Percentiles rank a stretch among this genome's conserved stretches.
Evolutionary conservation across 2,888 invertebrate species (phyloP).

Genomic region (Quadroppia sp.): DNA sequence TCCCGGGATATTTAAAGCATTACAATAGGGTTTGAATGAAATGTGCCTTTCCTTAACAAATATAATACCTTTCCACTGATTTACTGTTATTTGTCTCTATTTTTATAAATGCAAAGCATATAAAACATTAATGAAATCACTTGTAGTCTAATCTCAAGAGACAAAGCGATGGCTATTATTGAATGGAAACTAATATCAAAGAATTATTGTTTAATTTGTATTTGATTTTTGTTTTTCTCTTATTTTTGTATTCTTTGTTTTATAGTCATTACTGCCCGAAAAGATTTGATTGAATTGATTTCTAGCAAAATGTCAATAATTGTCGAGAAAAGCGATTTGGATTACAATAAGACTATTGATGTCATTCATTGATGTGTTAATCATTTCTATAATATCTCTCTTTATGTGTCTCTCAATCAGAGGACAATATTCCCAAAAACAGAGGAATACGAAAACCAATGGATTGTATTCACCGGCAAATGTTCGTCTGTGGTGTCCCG

Average conservation of each 20-base stretch:
- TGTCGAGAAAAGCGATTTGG: neutral
- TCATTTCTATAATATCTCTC: neutral
- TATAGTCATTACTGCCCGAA: neutral
- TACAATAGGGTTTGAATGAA: no score
- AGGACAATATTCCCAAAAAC: neutral
- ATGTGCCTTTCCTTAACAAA: no score
- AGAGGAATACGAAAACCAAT: slow-evolving; percentile 11
- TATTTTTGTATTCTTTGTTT: neutral
- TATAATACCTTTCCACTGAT: no score
- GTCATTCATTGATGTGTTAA: no score
- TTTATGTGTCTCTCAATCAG: neutral
- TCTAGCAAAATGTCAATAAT: neutral
- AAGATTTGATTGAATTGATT: slow-evolving; percentile 1
- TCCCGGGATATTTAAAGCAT: no score
- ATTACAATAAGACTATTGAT: neutral
- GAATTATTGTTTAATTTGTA: no score
- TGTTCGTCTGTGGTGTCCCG: slow-evolving; percentile 35
- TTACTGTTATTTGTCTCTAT: no score
- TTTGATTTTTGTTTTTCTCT: neutral
- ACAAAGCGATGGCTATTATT: no score
- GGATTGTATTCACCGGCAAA: neutral
- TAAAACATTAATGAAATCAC: no score
- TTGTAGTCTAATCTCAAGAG: no score
- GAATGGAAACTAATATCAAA: no score
- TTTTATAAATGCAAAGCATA: no score